phyloP scores from a whole-genome alignment of 2,888 invertebrate genomes.

The Abscondita cerata region DNA sequence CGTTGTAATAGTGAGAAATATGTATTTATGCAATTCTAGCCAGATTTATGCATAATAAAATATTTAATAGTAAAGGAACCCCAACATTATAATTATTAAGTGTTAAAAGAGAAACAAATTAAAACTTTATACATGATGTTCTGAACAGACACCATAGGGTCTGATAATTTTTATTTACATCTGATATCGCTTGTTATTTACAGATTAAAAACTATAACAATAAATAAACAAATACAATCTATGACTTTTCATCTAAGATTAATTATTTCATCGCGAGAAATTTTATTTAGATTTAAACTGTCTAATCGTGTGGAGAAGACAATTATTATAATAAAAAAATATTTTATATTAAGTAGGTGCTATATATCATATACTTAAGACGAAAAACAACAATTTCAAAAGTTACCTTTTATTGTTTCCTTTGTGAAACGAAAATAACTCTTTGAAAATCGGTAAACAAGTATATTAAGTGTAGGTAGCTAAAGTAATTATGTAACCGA shows the following conservation, averaged over 20 bases:
- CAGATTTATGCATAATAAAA: slow-evolving; percentile 58
- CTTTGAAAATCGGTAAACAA: background rate
- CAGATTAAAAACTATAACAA: slow-evolving; percentile 53
- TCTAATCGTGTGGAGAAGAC: background rate
- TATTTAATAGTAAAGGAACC: slow-evolving; percentile 56
- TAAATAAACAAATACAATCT: slow-evolving; percentile 44
- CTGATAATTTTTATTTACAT: slow-evolving; percentile 54
- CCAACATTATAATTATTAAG: slow-evolving; percentile 52
- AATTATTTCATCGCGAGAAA: slow-evolving; percentile 4
- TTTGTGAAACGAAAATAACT: background rate
- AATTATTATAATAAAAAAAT: slow-evolving; percentile 2
- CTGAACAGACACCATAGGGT: slow-evolving; percentile 59
- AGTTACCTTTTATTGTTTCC: background rate
- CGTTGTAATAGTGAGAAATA: slow-evolving; percentile 24
- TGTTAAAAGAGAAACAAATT: slow-evolving; percentile 32
- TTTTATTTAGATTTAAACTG: background rate
- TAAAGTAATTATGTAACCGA: slow-evolving; percentile 9
- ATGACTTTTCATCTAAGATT: slow-evolving; percentile 49
- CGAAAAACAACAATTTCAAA: slow-evolving; percentile 1
- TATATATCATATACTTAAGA: background rate
- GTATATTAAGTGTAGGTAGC: background rate
- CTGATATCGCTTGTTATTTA: slow-evolving; percentile 56
- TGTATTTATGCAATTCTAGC: slow-evolving; percentile 53
- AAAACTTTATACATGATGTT: slow-evolving; percentile 50
- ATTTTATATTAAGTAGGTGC: background rate